Conservation (phyloP, 92 coral and sea anemone genomes). For the Siderastrea siderea region DNA sequence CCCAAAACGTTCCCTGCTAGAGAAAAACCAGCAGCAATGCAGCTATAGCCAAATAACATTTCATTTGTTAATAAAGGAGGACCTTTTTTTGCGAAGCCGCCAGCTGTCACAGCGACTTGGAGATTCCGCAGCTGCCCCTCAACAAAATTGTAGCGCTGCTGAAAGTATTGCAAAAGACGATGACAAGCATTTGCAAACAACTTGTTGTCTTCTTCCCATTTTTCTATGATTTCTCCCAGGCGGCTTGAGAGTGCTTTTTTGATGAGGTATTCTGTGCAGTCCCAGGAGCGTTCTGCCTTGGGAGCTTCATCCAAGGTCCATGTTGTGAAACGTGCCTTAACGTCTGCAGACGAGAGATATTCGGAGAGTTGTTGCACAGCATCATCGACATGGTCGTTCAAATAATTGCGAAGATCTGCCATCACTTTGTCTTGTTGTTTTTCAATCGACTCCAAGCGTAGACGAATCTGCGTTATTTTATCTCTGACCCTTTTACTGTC, state of each 20-base stretch:
- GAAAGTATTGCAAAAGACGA: constrained; percentile 17
- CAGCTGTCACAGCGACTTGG: background rate
- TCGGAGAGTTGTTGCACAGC: background rate
- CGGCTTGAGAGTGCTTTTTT: constrained; percentile 7
- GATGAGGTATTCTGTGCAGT: background rate
- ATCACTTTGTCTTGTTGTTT: background rate
- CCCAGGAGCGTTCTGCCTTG: constrained; percentile 20
- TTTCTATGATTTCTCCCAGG: background rate
- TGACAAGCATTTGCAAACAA: constrained; percentile 5
- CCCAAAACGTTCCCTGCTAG: constrained; percentile 21
- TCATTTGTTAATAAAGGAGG: no score
- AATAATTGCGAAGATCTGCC: background rate
- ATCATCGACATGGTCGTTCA: background rate
- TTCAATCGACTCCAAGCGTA: background rate
- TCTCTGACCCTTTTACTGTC: constrained; percentile 3
- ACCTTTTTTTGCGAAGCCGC: background rate
- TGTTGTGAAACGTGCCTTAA: background rate
- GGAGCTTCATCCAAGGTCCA: constrained; percentile 37
- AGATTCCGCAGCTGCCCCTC: background rate
- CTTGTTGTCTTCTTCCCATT: constrained; percentile 44
- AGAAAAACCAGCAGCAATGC: constrained; percentile 43
- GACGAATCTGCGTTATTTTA: background rate
- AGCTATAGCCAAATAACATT: background rate
- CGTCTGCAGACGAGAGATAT: background rate
- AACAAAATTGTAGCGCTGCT: background rate